Evolutionary conservation across 2,888 invertebrate genomes (phyloP).

Genomic region (Heterodera filipjevi): DNA sequence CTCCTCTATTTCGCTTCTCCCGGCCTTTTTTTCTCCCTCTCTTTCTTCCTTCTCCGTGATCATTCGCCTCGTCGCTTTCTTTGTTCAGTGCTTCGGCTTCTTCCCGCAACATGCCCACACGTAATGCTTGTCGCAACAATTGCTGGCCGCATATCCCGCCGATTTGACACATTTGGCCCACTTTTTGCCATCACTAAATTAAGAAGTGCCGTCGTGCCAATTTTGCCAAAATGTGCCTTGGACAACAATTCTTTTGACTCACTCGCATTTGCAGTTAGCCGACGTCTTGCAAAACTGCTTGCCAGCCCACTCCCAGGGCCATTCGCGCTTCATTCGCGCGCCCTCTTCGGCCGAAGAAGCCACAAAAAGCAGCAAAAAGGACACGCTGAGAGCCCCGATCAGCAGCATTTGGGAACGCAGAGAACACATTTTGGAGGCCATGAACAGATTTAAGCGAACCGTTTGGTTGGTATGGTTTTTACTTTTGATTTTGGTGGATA

Average conservation of each 20-base stretch:
- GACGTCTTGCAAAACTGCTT: conserved; percentile 22
- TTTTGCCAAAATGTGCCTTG: neutral
- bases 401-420: neutral
- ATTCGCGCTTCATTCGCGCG: neutral
- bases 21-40: neutral
- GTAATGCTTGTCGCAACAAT: conserved; percentile 24
- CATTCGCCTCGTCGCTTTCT: no score
- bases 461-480: neutral
- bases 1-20: neutral
- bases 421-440: neutral
- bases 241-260: neutral
- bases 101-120: conserved; percentile 28
- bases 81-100: neutral
- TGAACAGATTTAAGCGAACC: neutral
- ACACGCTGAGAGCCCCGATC: neutral
- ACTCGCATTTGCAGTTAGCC: conserved; percentile 23
- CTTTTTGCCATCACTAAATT: neutral
- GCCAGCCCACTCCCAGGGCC: conserved; percentile 24
- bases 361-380: neutral
- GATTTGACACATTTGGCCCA: conserved; percentile 28
- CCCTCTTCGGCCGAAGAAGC: neutral
- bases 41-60: neutral
- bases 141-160: conserved; percentile 10
- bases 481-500: no score
- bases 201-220: no score